phyloP scores from a whole-genome alignment of 2,888 invertebrate genomes.

The Apamea anceps region DNA sequence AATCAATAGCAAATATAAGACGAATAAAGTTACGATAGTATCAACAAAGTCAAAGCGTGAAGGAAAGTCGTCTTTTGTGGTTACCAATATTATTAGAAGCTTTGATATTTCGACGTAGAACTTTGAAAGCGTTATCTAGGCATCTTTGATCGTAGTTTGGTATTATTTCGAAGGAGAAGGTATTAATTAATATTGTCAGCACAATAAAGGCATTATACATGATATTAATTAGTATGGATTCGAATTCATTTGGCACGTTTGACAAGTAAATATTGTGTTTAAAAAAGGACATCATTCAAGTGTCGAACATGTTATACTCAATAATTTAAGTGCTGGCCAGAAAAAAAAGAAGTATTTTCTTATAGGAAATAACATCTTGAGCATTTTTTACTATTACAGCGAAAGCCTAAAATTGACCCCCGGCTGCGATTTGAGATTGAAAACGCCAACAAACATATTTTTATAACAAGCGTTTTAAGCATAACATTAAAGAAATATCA shows the following conservation, averaged over 20 bases:
- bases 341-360: too few relatives aligned
- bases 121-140: constrained; percentile 47
- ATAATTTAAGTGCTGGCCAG: too few relatives aligned
- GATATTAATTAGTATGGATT: background rate
- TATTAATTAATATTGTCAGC: background rate
- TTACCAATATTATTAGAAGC: constrained; percentile 32
- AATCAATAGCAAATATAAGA: background rate
- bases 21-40: constrained; percentile 1
- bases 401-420: too few relatives aligned
- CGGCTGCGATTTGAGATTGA: too few relatives aligned
- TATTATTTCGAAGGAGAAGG: background rate
- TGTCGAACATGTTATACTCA: too few relatives aligned
- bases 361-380: too few relatives aligned
- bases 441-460: too few relatives aligned
- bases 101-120: constrained; percentile 53
- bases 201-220: background rate
- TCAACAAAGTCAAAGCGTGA: constrained; percentile 12
- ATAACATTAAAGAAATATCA: too few relatives aligned
- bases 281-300: too few relatives aligned
- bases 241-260: background rate
- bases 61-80: constrained; percentile 4
- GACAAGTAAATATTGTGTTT: background rate
- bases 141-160: constrained; percentile 24
- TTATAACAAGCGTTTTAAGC: too few relatives aligned
- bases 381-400: too few relatives aligned